Evolutionary conservation across 2,888 invertebrate genomes (phyloP).

Genomic region (Phoenoteleia sp.): DNA sequence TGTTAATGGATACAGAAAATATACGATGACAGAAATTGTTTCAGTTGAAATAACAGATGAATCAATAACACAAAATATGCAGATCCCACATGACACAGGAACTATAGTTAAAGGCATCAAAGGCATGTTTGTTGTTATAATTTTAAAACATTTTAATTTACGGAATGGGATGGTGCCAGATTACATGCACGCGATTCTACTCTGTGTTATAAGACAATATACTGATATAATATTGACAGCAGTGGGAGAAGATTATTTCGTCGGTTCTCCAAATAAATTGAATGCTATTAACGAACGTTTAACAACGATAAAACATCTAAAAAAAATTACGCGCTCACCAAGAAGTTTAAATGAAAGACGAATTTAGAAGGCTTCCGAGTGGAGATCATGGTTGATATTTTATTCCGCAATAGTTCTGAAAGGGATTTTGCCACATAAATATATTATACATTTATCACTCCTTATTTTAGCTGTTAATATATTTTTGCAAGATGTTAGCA

Average conservation of each 20-base stretch:
- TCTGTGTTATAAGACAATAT: neutral
- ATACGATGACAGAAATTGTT: neutral
- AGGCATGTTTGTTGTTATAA: neutral
- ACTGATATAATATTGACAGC: neutral
- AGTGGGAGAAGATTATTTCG: neutral
- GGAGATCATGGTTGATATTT: neutral
- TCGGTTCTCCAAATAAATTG: neutral
- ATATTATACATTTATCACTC: neutral
- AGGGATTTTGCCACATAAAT: neutral
- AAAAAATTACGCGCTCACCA: neutral
- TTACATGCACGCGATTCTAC: neutral
- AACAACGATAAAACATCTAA: neutral
- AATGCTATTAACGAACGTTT: neutral
- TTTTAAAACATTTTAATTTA: neutral
- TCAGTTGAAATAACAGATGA: neutral
- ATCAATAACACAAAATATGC: neutral
- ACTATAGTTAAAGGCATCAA: neutral
- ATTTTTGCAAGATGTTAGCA: neutral
- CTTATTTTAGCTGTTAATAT: neutral
- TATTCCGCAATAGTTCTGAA: too few relatives aligned
- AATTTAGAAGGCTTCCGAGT: neutral
- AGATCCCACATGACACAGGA: neutral
- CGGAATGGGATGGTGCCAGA: neutral
- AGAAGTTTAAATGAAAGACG: neutral
- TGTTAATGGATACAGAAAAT: conserved; percentile 17